Conservation (phyloP, 2,797 vertebrate species). For the Crocodylus rhombifer region DNA sequence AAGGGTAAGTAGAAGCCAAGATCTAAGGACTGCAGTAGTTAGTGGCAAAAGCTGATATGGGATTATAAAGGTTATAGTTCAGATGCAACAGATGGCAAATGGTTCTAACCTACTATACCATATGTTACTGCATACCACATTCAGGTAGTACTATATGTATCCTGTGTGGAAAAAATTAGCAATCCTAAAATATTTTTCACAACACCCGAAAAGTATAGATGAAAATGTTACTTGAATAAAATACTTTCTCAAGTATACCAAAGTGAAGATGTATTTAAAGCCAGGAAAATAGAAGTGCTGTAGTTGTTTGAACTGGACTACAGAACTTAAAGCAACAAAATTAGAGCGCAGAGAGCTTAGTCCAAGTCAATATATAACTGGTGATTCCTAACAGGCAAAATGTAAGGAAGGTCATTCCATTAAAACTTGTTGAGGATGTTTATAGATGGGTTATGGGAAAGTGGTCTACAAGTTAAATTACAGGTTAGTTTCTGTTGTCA, state of each 20-base stretch:
- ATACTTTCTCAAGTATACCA: not conserved
- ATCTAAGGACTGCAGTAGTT: conserved; percentile 16
- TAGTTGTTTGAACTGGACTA: not conserved
- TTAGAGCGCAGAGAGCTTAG: not conserved
- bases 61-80: conserved; percentile 45
- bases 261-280: not conserved
- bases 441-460: conserved; percentile 33
- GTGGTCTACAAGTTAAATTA: not conserved
- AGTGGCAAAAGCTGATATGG: not conserved
- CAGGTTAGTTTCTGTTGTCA: conserved; percentile 9
- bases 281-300: not conserved
- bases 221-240: not conserved
- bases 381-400: not conserved
- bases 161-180: not conserved
- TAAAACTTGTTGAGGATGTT: not conserved
- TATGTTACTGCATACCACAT: not conserved
- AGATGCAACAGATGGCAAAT: conserved; percentile 40
- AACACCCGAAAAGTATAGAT: not conserved
- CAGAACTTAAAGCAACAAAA: not conserved
- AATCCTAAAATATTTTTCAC: not conserved
- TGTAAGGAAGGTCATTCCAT: conserved; percentile 26
- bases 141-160: conserved; percentile 25
- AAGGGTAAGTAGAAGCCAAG: not conserved
- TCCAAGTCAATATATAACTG: not conserved
- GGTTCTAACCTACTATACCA: conserved; percentile 22